Evolutionary conservation across 1,140 invertebrate species (phyloP), one percentile per base, ranked within the genome.

Genomic region (Achatina immaculata): DNA sequence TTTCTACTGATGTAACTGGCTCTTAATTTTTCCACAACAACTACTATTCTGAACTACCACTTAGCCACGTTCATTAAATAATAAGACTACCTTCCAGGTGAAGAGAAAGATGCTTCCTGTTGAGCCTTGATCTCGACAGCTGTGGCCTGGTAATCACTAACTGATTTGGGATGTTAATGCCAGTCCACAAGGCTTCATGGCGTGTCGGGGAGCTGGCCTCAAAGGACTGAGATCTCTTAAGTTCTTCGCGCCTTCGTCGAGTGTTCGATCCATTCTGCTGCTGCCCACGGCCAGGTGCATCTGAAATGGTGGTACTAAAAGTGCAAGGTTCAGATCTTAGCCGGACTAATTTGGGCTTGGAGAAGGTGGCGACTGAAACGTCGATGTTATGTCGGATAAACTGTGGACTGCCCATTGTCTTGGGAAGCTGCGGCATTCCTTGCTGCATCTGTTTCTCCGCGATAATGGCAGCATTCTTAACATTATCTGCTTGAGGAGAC

Each of bases 101-200:
- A 14, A 80, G 78, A 14, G 78, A 80, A 1, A 80, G 78, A 34
- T 80, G 78, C 21, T 72, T 71, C n/a, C 78, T 71, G 78, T 80
- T 80, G 34, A 80, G 68, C n/a, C 68, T 72, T 24, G 78, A 45
- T 28, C 78, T 69, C 3, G 55, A 80, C 6, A 80, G 45, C 48
- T 80, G 78, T 21, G 78, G 78, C 31, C 78, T 66, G 31, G 78
- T 80, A 36, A 80, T 80, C 1, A 80, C 68, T 28, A 80, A n/a
- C 45, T 80, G 78, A 45, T 34, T 80, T 28, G 78, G 78, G 24
- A 80, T 48, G 36, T 80, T 80, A 31, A 80, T 71, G 43, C 78
- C 78, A 21, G 68, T 80, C 78, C 78, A 80, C 42, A 80, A 36
- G 6, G 66, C 43, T 42, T 80, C 78, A n/a, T 72, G 78, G 28